Evolutionary conservation across 1,140 invertebrate genomes (phyloP).

Genomic region (Ceratoteleas bidentatus): DNA sequence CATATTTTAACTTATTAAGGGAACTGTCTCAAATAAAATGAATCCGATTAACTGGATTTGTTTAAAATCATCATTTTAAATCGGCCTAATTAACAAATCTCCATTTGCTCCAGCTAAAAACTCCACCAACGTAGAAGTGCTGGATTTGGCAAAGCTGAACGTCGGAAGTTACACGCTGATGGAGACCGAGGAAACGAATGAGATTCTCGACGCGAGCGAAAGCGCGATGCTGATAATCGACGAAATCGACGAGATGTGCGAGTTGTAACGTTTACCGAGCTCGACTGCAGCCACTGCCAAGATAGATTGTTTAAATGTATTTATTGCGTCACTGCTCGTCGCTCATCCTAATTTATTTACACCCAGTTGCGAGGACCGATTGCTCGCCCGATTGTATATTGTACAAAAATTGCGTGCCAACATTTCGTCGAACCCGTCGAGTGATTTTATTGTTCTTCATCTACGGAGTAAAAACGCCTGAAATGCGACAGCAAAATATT

Average conservation of each 20-base stretch:
- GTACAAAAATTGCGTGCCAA: constrained; percentile 54
- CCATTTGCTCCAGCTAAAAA: too few species aligned
- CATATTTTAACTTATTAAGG: too few species aligned
- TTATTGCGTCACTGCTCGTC: constrained; percentile 49
- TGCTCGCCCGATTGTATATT: constrained; percentile 6
- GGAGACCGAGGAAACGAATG: constrained; percentile 76
- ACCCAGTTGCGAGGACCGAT: background rate
- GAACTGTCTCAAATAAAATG: too few species aligned
- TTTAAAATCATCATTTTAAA: too few species aligned
- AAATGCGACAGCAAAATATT: too few species aligned
- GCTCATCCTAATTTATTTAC: constrained; percentile 46
- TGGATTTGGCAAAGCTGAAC: constrained; percentile 81
- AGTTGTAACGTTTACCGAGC: constrained; percentile 65
- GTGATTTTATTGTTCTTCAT: too few species aligned
- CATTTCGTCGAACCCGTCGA: constrained; percentile 5
- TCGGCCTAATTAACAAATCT: too few species aligned
- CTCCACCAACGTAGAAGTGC: constrained; percentile 70
- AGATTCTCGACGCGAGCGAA: constrained; percentile 55
- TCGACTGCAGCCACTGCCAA: constrained; percentile 53
- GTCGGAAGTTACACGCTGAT: constrained; percentile 81
- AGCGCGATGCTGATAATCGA: constrained; percentile 63
- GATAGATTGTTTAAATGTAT: constrained; percentile 57
- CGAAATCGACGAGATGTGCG: constrained; percentile 61
- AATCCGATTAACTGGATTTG: too few species aligned
- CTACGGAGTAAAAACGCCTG: too few species aligned